Evolutionary conservation across 2,113 vertebrate species (phyloP).

Genomic region (Morone chrysops): DNA sequence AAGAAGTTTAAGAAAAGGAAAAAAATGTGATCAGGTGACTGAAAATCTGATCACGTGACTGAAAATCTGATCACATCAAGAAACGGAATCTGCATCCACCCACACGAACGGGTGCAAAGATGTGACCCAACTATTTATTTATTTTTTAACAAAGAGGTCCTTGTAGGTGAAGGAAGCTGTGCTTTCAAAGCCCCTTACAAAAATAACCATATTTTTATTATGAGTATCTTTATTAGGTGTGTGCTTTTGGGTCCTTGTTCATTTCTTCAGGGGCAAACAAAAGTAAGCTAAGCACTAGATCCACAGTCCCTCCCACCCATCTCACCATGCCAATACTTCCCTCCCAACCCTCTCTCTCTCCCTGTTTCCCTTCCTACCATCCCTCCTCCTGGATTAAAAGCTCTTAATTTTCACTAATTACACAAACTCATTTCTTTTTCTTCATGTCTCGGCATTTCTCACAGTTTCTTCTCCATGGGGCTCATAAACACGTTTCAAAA

Average conservation of each 20-base stretch:
- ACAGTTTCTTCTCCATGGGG: conserved; percentile 76
- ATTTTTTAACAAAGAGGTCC: conserved; percentile 42
- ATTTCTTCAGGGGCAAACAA: conserved; percentile 83
- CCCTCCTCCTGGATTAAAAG: conserved; percentile 82
- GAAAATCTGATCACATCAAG: background rate
- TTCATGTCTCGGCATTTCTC: conserved; percentile 82
- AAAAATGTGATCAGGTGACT: background rate
- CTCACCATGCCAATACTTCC: conserved; percentile 70
- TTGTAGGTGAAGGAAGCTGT: conserved; percentile 48
- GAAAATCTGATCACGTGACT: background rate
- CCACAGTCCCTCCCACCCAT: conserved; percentile 69
- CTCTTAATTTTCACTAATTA: conserved; percentile 88
- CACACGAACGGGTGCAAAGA: conserved; percentile 12
- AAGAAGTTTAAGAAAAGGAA: background rate
- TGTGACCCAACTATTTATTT: conserved; percentile 27
- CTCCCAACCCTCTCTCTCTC: conserved; percentile 46
- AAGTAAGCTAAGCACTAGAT: conserved; percentile 72
- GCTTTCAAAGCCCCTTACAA: conserved; percentile 68
- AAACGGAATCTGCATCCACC: conserved; percentile 5
- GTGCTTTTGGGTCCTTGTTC: conserved; percentile 81
- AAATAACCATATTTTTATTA: conserved; percentile 79
- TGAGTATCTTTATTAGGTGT: conserved; percentile 84
- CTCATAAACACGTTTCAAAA: conserved; percentile 83
- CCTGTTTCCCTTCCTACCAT: conserved; percentile 41
- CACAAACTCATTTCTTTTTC: conserved; percentile 85